These are phyloP conservation scores for Matsumurasca onukii DNA, from an alignment of 1,140 invertebrate species.

Conservation along the genomic window DNA sequence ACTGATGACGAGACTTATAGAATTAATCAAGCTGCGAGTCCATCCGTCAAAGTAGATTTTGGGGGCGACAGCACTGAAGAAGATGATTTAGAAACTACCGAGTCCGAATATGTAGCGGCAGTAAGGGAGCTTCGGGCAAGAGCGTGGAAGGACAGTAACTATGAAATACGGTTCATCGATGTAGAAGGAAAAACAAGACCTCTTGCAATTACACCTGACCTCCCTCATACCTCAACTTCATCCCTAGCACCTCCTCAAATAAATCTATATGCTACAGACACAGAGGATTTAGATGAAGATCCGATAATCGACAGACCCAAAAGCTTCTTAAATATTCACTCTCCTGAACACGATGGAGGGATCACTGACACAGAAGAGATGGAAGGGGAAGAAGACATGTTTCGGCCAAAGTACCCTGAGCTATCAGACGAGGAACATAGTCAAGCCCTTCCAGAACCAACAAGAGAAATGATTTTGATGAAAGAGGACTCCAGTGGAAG, in stretches of 20 bases:
- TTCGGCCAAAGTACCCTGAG: conserved; percentile 32
- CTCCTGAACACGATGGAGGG: background rate
- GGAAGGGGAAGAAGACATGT: conserved; percentile 31
- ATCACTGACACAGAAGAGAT: conserved; percentile 34
- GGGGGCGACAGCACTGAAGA: conserved; percentile 34
- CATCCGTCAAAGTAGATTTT: background rate
- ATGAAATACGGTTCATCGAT: conserved; percentile 35
- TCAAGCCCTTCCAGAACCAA: conserved; percentile 46
- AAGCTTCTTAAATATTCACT: conserved; percentile 6
- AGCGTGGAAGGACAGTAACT: conserved; percentile 33
- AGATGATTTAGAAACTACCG: conserved; percentile 38
- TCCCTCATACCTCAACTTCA: background rate
- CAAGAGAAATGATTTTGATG: conserved; percentile 51
- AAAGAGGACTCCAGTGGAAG: conserved; percentile 51
- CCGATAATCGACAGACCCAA: conserved; percentile 6
- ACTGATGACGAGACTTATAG: conserved; percentile 25
- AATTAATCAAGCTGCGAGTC: background rate
- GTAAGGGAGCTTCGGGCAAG: conserved; percentile 36
- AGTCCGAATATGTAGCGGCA: conserved; percentile 31
- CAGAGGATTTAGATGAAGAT: conserved; percentile 31
- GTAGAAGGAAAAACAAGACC: conserved; percentile 33
- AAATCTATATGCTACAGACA: conserved; percentile 26
- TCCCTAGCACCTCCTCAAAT: background rate
- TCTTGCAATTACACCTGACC: conserved; percentile 33
- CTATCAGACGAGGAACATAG: conserved; percentile 40